Percentiles rank a stretch among this genome's conserved stretches.
These are phyloP conservation scores for Symphodus melops DNA, from an alignment of 2,113 vertebrate genomes.

Conservation along the genomic window DNA sequence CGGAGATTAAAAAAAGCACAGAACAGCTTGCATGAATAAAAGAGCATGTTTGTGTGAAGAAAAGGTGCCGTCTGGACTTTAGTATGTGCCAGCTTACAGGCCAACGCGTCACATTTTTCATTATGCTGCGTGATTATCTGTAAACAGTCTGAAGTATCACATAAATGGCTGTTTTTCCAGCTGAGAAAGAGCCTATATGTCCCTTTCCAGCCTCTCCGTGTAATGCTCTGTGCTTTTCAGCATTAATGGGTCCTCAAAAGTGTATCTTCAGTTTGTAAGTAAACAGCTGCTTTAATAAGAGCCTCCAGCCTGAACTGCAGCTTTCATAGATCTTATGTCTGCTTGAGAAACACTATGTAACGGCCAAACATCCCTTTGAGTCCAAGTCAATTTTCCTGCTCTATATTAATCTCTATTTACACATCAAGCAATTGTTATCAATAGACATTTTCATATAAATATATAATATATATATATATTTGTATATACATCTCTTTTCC, in stretches of 20 bases:
- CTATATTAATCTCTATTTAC: constrained; percentile 64
- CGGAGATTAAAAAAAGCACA: background rate
- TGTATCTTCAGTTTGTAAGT: background rate
- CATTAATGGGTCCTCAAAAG: constrained; percentile 9
- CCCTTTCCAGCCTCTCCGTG: background rate
- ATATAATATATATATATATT: constrained; percentile 77
- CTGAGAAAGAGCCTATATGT: background rate
- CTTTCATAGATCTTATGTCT: constrained; percentile 19
- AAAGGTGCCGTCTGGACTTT: constrained; percentile 1
- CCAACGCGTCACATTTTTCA: constrained; percentile 13
- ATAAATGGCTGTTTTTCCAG: constrained; percentile 18
- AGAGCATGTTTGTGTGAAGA: constrained; percentile 6
- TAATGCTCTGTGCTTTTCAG: constrained; percentile 1
- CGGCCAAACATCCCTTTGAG: constrained; percentile 22
- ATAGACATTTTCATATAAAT: constrained; percentile 73
- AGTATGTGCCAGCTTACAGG: constrained; percentile 4
- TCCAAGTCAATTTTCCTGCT: constrained; percentile 19
- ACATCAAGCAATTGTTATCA: constrained; percentile 60
- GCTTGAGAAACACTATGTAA: constrained; percentile 7
- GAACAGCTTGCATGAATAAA: constrained; percentile 15
- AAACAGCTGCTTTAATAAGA: background rate
- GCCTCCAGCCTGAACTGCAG: constrained; percentile 11
- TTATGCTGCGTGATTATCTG: constrained; percentile 20
- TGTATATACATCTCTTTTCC: constrained; percentile 76
- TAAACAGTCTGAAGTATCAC: constrained; percentile 18